Base-by-base conservation (phyloP, 2,888 invertebrate species). In the Ennomos fuscantarius region DNA sequence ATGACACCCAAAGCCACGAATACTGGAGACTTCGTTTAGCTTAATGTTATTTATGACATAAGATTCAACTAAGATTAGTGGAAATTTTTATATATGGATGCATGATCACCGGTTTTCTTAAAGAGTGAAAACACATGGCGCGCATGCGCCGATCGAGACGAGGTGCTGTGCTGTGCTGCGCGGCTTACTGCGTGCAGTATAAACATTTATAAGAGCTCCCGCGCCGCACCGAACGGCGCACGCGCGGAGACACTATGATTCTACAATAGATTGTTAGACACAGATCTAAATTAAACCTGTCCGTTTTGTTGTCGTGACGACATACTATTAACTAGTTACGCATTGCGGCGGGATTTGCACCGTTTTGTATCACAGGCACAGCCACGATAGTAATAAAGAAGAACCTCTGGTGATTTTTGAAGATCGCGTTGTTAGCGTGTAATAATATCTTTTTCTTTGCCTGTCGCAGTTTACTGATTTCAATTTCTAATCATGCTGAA, bases 341-440 rank as follows among this genome's bases (percentile, higher is more conserved):
- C 73, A 68, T 65, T 73, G 74, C 74, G 65, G 64, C 63, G 63
- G 65, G 57, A 70, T 70, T 68, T 69, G 71, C 68, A 70, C 66
- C 69, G 69, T 68, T 65, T 61, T 60, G 65, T 66, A 51, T 58
- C 65, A 66, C 69, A 24, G 6, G 24, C 0, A 54, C 54, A 59
- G 63, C 36, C 47, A 45, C 52, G 66, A 66, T 69, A 73, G 67
- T 68, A 70, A 74, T 74, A 74, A 64, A 55, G 62, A 35, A 60
- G 51, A 62, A 63, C 55, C 15, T 61, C 68, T 50, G 60, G 62
- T 52, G 62, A 55, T 66, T 55, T 61, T 60, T 63, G 6, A 24
- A 24, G 24, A 24, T 3, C 24, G 24, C 3, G 24, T 6, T 24
- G 24, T 24, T 24, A 24, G 24, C 2, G 24, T 24, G 24, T 24